Conservation (phyloP, 2,797 vertebrate species). For the Hypotaenidia okinawae region DNA sequence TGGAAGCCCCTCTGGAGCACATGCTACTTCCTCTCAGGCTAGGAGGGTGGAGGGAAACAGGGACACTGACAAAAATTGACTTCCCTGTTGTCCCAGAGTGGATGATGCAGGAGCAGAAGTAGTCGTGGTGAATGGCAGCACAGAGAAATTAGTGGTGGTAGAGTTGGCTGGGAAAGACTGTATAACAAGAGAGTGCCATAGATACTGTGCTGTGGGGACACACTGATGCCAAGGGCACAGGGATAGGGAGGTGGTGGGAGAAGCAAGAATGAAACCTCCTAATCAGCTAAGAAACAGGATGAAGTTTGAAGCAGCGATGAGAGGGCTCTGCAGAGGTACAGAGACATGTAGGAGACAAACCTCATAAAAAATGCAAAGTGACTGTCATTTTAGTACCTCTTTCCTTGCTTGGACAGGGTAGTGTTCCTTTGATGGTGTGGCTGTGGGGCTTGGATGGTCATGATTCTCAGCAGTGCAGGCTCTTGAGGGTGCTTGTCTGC, state of each 20-base stretch:
- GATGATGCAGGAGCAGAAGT: background rate
- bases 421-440: background rate
- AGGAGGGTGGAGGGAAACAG: fast-evolving
- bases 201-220: background rate
- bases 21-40: background rate
- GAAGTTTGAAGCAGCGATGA: background rate
- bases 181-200: background rate
- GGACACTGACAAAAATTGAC: background rate
- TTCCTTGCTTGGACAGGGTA: background rate
- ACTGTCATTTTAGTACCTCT: background rate
- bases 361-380: constrained; percentile 44
- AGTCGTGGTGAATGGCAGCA: background rate
- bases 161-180: background rate
- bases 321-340: background rate
- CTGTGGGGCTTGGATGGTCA: background rate
- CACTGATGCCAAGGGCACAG: background rate
- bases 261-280: background rate
- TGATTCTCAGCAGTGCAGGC: background rate
- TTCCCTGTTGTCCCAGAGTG: background rate
- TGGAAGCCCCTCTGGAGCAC: background rate
- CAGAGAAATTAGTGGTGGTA: background rate
- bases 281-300: background rate
- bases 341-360: constrained; percentile 14
- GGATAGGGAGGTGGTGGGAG: background rate
- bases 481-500: background rate